These are phyloP conservation scores for Holcopasites calliopsidis DNA, from an alignment of 1,140 invertebrate genomes.

Conservation along the genomic window DNA sequence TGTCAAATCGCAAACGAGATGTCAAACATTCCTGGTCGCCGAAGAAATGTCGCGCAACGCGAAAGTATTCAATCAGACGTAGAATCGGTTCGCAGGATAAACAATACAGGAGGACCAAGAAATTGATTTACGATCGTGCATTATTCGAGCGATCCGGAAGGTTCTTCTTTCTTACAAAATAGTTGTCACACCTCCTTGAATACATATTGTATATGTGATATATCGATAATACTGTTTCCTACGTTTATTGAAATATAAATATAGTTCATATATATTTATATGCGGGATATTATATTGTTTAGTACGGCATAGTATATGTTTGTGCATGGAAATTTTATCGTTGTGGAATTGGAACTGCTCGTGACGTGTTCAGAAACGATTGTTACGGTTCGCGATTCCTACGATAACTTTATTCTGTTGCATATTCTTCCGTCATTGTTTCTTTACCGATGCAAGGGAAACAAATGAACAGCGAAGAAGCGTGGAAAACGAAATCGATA, in stretches of 20 bases:
- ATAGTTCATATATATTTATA: constrained; percentile 22
- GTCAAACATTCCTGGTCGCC: constrained; percentile 25
- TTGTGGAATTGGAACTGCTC: constrained; percentile 29
- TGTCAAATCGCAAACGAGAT: neutral
- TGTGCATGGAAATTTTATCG: constrained; percentile 13
- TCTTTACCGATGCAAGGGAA: neutral
- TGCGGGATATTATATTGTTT: constrained; percentile 24
- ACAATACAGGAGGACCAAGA: neutral
- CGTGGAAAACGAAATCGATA: neutral
- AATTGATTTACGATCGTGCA: neutral
- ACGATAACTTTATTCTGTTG: neutral
- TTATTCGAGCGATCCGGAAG: neutral
- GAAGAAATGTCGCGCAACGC: neutral
- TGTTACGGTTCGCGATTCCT: neutral
- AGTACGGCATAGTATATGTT: constrained; percentile 23
- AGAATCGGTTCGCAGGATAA: neutral
- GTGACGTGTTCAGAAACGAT: neutral
- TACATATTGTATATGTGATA: constrained; percentile 34
- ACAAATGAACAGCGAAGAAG: neutral
- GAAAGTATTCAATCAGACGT: constrained; percentile 1
- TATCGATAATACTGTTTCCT: constrained; percentile 38
- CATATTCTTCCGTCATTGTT: neutral
- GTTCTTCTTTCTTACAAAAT: constrained; percentile 25
- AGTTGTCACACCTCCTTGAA: constrained; percentile 14
- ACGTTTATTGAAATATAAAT: constrained; percentile 20